Evolutionary conservation across 64 coral and sea anemone genomes (phyloP), one percentile per base, ranked within the genome.

Genomic region (Astreopora myriophthalma): DNA sequence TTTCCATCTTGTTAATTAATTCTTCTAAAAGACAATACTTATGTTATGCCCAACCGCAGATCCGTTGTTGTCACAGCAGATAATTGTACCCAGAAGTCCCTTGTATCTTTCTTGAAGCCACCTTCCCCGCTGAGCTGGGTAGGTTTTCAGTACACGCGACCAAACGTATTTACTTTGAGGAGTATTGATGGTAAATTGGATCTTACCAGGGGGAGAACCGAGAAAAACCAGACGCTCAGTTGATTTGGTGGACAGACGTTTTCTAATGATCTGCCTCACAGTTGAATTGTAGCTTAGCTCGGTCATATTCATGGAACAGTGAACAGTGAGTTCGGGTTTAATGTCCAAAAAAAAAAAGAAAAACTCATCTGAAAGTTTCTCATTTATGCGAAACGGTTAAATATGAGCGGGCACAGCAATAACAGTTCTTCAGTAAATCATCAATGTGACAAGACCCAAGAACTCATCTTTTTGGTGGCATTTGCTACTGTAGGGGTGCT

Each of bases 391-490:
- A 80, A 14, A 20, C 10, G 28, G 19, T 31, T 8, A 32, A 16
- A 28, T 0, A 32, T 60, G 28, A 80, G 28, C 49, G 0, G 1
- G 28, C 8, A 22, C 28, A 58, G 11, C 30, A 80, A 60, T 34
- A 31, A 0, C 29, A 16, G 40, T 3, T 78, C 28, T 52, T 17
- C 42, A 31, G 9, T 5, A 0, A 24, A 17, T 26, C 2, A 29
- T 17, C 9, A 30, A 9, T 92, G 89, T 16, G 22, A 92, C 55
- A 31, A 32, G 25, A 44, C 42, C 2, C 69, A 84, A 29, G 89
- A 92, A 7, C 6, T 73, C 0, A 42, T 79, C 20, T 94, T 94
- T 79, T 80, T 76, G 63, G 46, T 85, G 19, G 28, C 81, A 17
- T 35, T 83, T 46, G 92, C 65, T 36, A 1, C 75, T 11, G 20